Evolutionary conservation across 1,140 invertebrate species (phyloP), one percentile per base, ranked within the genome.

Genomic region (Conopomorpha cramerella): DNA sequence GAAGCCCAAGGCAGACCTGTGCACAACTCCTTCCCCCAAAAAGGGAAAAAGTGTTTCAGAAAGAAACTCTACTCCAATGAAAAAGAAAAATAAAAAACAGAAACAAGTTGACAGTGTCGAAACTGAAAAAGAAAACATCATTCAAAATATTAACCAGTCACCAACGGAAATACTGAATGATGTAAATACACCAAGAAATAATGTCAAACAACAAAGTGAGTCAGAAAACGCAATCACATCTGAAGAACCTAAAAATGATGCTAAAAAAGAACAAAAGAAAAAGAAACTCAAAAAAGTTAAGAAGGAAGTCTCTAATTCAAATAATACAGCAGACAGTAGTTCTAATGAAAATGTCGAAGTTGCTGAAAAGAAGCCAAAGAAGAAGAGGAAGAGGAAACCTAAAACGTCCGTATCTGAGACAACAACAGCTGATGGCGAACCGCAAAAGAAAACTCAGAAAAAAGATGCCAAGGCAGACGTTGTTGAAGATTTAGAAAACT

Each of bases 401-500:
- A 41, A 60, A 54, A 10, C 28, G 39, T 25, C 27, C 27, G 40
- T 43, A 37, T 35, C 36, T 16, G 45, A 13, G 38, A 33, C 31
- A 4, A 34, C 17, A 4, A 45, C 48, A n/a, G 19, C 34, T 30
- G 44, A 49, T 16, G 42, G 38, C 8, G 50, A 66, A 30, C 50
- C 55, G 12, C 47, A 34, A 7, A 15, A 26, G 3, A 61, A 61
- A 39, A 32, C 41, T 13, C 26, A 31, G 1, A 66, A 53, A 28
- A 55, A 47, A 34, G 48, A 60, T 4, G 14, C 36, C 1, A 66
- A 61, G 29, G 49, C 55, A 6, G 68, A 73, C 29, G 35, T 72
- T 17, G 59, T 47, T 37, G 50, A 59, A 36, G 52, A 61, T n/a
- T 39, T 73, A 4, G 60, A 71, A 44, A 71, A 63, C 28, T 41